Conservation (phyloP, 2,888 invertebrate genomes). For the Nomada fabriciana region DNA sequence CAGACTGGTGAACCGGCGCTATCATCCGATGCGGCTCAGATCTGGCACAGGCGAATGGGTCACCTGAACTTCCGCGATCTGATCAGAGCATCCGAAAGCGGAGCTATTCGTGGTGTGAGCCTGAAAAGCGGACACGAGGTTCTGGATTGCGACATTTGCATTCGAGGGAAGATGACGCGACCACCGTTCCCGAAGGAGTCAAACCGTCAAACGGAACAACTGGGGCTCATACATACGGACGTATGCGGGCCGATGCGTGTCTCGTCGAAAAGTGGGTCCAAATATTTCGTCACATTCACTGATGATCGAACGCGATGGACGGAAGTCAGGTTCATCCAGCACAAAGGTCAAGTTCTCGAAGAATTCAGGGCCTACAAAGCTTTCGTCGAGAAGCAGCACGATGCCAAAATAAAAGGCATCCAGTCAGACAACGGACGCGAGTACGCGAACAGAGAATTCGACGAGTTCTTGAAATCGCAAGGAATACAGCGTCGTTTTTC, state of each 20-base stretch:
- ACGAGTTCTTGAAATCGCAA: background rate
- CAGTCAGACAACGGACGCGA: slow-evolving; percentile 30
- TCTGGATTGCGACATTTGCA: too few species aligned
- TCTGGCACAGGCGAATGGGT: too few species aligned
- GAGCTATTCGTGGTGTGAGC: too few species aligned
- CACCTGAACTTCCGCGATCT: too few species aligned
- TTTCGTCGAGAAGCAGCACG: background rate
- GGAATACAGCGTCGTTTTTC: slow-evolving; percentile 16
- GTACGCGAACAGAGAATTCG: slow-evolving; percentile 3
- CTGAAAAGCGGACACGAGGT: too few species aligned
- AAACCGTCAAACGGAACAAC: background rate
- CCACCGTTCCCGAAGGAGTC: too few species aligned
- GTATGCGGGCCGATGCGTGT: slow-evolving; percentile 13
- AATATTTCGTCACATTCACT: slow-evolving; percentile 26
- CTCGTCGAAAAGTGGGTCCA: background rate
- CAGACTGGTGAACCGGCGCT: too few species aligned
- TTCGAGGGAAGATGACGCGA: too few species aligned
- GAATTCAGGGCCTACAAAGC: slow-evolving; percentile 13
- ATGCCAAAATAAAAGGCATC: background rate
- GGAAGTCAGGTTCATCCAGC: background rate
- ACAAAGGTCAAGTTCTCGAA: background rate
- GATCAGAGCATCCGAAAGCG: too few species aligned
- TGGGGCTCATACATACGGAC: slow-evolving; percentile 1
- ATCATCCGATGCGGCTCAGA: too few species aligned
- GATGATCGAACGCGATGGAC: slow-evolving; percentile 21